Evolutionary conservation across 2,888 invertebrate species (phyloP).

Genomic region (Leptinotarsa rubiginosa): DNA sequence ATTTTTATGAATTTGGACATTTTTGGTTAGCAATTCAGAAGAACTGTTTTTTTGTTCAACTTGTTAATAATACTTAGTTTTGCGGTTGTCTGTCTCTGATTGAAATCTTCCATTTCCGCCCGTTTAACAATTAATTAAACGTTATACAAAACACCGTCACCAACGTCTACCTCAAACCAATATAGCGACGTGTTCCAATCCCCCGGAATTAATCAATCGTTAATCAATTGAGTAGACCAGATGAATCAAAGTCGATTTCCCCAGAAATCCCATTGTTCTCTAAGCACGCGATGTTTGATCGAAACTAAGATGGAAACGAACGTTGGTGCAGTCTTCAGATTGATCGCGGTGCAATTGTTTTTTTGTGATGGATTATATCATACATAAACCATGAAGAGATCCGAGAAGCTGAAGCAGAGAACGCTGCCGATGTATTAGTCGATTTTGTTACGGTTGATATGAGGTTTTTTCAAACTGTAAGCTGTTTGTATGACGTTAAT

Average conservation of each 20-base stretch:
- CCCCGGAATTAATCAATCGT: not conserved
- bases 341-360: slow-evolving; percentile 1
- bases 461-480: not conserved
- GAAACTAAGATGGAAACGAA: not conserved
- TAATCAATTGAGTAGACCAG: not conserved
- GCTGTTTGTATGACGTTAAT: not conserved
- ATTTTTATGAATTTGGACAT: too few species aligned
- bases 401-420: not conserved
- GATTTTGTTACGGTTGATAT: not conserved
- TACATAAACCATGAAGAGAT: slow-evolving; percentile 1
- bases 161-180: not conserved
- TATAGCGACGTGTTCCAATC: slow-evolving; percentile 4
- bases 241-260: not conserved
- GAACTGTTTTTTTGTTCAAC: too few species aligned
- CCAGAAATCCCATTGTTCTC: not conserved
- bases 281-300: not conserved
- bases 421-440: not conserved
- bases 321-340: not conserved
- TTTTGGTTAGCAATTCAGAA: too few species aligned
- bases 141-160: not conserved
- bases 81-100: not conserved
- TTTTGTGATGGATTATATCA: not conserved
- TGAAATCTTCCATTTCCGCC: not conserved
- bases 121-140: not conserved
- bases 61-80: too few species aligned